phyloP scores from a whole-genome alignment of 2,797 vertebrate species.

The Gymnodraco acuticeps region DNA sequence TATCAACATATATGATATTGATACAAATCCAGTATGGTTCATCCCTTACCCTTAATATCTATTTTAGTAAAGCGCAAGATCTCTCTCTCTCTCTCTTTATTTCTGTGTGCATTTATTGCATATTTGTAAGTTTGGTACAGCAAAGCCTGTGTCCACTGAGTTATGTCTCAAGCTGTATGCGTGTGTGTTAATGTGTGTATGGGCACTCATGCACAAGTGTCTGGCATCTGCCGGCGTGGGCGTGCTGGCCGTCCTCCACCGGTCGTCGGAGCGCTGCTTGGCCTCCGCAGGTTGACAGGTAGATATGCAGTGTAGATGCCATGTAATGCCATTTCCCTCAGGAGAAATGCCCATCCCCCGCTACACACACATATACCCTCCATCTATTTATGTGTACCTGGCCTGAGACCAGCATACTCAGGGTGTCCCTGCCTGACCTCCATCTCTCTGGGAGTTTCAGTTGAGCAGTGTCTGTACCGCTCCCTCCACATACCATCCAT shows the following conservation, averaged over 20 bases:
- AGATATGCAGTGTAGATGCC: constrained; percentile 66
- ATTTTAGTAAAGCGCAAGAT: too few relatives aligned
- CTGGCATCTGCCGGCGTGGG: constrained; percentile 67
- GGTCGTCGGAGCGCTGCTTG: constrained; percentile 63
- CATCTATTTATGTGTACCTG: constrained; percentile 56
- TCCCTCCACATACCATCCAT: too few relatives aligned
- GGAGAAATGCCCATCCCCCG: constrained; percentile 52
- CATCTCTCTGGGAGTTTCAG: constrained; percentile 33
- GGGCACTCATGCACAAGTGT: constrained; percentile 55
- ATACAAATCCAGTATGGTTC: too few relatives aligned
- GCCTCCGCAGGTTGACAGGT: constrained; percentile 79
- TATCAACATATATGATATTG: too few relatives aligned
- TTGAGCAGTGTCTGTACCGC: constrained; percentile 6
- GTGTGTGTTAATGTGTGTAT: background rate
- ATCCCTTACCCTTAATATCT: too few relatives aligned
- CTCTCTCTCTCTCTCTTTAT: too few relatives aligned
- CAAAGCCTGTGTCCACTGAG: constrained; percentile 29
- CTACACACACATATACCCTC: constrained; percentile 20
- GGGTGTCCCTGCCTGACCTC: constrained; percentile 43
- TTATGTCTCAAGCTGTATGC: constrained; percentile 21
- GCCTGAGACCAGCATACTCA: constrained; percentile 39
- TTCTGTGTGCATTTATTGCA: constrained; percentile 10
- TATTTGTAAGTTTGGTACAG: constrained; percentile 25
- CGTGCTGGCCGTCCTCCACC: constrained; percentile 73
- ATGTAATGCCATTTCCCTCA: constrained; percentile 68